phyloP scores from a whole-genome alignment of 2,113 vertebrate species.

The Brevimyrus niger region DNA sequence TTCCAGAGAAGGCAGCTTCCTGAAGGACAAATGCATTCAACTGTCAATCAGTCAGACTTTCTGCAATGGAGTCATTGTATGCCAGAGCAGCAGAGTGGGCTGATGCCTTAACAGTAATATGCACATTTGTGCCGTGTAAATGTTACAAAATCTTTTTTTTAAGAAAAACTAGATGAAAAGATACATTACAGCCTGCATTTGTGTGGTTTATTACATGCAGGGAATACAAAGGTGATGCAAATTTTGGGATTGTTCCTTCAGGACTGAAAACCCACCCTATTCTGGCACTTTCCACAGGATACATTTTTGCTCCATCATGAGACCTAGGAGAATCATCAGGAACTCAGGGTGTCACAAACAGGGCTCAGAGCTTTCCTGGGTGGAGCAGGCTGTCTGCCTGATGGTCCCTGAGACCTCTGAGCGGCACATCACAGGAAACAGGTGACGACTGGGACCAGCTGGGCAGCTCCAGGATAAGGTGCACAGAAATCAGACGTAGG shows the following conservation, averaged over 20 bases:
- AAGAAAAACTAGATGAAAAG: not conserved
- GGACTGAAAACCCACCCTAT: not conserved
- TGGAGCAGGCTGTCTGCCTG: not conserved
- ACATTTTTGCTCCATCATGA: not conserved
- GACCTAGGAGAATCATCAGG: not conserved
- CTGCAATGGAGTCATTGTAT: not conserved
- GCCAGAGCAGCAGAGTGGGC: not conserved
- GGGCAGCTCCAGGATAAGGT: not conserved
- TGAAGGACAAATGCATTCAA: not conserved
- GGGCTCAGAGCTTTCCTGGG: not conserved
- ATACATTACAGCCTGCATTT: not conserved
- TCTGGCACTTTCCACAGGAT: not conserved
- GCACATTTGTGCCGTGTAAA: not conserved
- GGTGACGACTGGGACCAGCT: not conserved
- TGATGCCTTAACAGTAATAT: not conserved
- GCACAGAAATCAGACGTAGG: not conserved
- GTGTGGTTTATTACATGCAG: not conserved
- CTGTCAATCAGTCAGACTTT: not conserved
- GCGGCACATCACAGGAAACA: not conserved
- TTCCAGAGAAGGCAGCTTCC: conserved; percentile 5
- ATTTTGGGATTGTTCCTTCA: not conserved
- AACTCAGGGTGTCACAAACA: not conserved
- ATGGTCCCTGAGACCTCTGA: not conserved
- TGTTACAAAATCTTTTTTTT: not conserved
- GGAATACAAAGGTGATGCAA: not conserved